Evolutionary conservation across 2,797 vertebrate genomes (phyloP).

Genomic region (Coilia nasus): DNA sequence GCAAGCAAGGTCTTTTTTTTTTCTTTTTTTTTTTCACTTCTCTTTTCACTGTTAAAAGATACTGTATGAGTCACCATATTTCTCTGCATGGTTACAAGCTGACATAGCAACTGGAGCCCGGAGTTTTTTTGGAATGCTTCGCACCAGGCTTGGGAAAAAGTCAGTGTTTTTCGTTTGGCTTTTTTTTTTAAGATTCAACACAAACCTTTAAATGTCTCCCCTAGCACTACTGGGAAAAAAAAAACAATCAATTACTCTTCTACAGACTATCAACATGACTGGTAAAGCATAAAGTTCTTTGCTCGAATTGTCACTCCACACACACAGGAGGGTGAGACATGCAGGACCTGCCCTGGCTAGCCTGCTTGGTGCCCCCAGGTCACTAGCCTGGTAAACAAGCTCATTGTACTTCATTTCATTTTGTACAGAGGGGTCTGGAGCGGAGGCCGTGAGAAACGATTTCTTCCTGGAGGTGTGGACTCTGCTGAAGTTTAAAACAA

Average conservation of each 20-base stretch:
- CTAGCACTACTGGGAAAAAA: not conserved
- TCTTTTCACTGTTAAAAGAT: slow-evolving; percentile 50
- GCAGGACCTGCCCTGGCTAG: no score
- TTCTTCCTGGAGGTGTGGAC: no score
- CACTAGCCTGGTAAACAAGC: no score
- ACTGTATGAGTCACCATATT: slow-evolving; percentile 62
- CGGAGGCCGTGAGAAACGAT: no score
- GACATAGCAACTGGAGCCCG: slow-evolving; percentile 62
- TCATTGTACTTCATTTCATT: no score
- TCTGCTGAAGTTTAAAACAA: no score
- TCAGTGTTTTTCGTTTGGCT: no score
- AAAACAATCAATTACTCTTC: not conserved
- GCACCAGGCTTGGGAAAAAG: not conserved
- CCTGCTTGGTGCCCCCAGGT: no score
- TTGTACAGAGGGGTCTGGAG: no score
- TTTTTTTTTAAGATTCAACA: no score
- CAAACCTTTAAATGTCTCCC: no score
- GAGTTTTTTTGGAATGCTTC: not conserved
- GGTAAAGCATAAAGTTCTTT: not conserved
- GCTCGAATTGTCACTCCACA: not conserved
- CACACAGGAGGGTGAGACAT: not conserved
- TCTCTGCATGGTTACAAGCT: slow-evolving; percentile 64
- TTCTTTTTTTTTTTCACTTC: slow-evolving; percentile 28
- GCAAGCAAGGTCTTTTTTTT: slow-evolving; percentile 40
- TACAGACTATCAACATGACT: not conserved